Evolutionary conservation across 2,797 vertebrate genomes (phyloP).

Genomic region (Onychomys torridus): DNA sequence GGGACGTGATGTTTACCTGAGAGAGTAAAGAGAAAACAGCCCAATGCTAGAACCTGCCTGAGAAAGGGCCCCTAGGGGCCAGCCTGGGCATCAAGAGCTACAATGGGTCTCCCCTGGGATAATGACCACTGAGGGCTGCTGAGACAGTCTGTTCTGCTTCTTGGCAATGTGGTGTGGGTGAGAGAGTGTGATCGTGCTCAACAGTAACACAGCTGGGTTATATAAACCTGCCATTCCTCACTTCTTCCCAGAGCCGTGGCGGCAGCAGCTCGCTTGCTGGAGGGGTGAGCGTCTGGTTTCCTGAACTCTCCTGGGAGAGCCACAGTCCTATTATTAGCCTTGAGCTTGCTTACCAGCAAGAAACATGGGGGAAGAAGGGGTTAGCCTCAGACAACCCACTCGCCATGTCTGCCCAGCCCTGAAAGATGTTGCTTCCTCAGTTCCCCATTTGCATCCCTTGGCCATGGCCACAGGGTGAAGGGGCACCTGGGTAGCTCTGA

Average conservation of each 20-base stretch:
- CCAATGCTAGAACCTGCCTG: accelerated
- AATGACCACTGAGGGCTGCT: not conserved
- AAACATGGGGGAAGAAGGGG: not conserved
- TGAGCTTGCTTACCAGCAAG: not conserved
- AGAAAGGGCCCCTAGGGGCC: not conserved
- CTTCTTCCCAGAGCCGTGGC: not conserved
- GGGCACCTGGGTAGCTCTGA: accelerated
- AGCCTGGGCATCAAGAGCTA: not conserved
- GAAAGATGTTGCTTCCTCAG: not conserved
- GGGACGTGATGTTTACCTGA: accelerated
- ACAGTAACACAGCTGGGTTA: not conserved
- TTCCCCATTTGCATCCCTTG: not conserved
- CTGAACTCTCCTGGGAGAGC: not conserved
- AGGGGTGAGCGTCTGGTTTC: not conserved
- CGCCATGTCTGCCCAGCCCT: accelerated
- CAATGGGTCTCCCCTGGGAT: too few species aligned
- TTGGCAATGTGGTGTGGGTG: not conserved
- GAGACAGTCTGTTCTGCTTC: not conserved
- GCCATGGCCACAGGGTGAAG: not conserved
- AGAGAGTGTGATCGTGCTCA: not conserved
- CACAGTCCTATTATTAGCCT: not conserved
- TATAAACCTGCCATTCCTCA: not conserved
- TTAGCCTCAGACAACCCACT: not conserved
- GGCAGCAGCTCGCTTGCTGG: not conserved
- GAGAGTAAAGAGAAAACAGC: not conserved